These are phyloP conservation scores for Lophius piscatorius DNA, from an alignment of 2,113 vertebrate genomes.

Conservation along the genomic window DNA sequence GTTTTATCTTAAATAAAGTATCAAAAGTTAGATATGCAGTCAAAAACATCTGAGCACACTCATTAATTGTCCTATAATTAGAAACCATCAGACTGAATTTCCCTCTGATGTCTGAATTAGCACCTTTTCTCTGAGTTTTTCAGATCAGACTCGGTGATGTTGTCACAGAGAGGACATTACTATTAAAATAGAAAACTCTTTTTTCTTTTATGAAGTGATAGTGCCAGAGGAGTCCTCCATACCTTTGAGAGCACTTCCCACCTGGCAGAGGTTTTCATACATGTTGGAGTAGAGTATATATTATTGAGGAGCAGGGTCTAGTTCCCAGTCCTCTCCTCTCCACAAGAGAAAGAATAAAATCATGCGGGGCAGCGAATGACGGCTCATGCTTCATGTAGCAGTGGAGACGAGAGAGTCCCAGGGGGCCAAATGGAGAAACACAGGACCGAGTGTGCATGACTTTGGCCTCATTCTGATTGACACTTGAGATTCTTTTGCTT, in stretches of 20 bases:
- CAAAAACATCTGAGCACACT: background rate
- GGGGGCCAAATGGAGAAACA: constrained; percentile 7
- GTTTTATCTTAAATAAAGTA: constrained; percentile 40
- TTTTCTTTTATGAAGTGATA: constrained; percentile 25
- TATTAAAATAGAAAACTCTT: background rate
- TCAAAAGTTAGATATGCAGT: constrained; percentile 23
- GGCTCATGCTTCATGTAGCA: constrained; percentile 55
- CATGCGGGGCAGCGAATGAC: constrained; percentile 34
- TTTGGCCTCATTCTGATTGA: constrained; percentile 14
- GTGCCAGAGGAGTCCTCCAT: constrained; percentile 11
- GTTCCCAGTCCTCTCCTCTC: constrained; percentile 21
- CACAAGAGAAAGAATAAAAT: constrained; percentile 23
- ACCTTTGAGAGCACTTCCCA: constrained; percentile 26
- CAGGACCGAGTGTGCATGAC: background rate
- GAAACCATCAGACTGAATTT: constrained; percentile 22
- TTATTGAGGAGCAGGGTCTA: constrained; percentile 27
- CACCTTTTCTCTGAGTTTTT: constrained; percentile 3
- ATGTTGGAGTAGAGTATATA: constrained; percentile 12
- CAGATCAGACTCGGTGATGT: background rate
- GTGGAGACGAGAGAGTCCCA: constrained; percentile 18
- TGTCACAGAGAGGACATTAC: constrained; percentile 6
- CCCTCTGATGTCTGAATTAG: constrained; percentile 34
- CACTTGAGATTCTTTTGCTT: constrained; percentile 5
- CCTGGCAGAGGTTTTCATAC: constrained; percentile 14
- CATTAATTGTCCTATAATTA: constrained; percentile 40